Base-by-base conservation (phyloP, 2,888 invertebrate species). In the Melanchra persicariae region DNA sequence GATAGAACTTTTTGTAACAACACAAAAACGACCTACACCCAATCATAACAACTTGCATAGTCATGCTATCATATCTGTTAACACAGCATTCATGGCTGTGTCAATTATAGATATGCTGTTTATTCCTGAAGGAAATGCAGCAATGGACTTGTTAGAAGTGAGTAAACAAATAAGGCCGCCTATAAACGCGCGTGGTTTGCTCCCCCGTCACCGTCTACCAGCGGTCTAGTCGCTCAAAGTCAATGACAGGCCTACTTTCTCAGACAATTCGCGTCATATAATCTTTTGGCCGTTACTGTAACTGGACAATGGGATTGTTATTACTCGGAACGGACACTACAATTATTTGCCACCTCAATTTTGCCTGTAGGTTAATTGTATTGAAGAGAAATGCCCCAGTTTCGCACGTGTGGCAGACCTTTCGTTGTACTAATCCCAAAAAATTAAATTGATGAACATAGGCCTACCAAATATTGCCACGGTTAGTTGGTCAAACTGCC, bases 231-330 rank as follows among this genome's bases (percentile, higher is more conserved):
- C 93, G 87, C 62, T 68, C 77, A 81, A 87, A 93, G 92, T 91
- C 93, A 91, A 90, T 90, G 93, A 87, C 93, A 93, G 91, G 90
- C 92, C 94, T 89, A 95, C 95, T 95, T 95, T 95, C 94, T 84
- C 90, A 90, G 88, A 83, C 89, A 82, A 88, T 85, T 88, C 87
- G 85, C 87, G 90, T 90, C 91, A 86, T 91, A 90, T 90, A 87
- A 89, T 90, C 92, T 93, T 93, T 94, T 88, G 83, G 87, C 89
- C 90, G 89, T 91, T 91, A 91, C 88, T 87, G 89, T 93, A 90
- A 94, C 93, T 89, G 91, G 89, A 90, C 90, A 88, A 87, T 85
- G 87, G 87, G 85, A 92, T 92, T 92, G 92, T 93, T 91, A 91
- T 92, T 90, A 87, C 81, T 84, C 83, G 80, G 89, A 89, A 89